Evolutionary conservation across 2,113 vertebrate genomes (phyloP), one percentile per base, ranked within the genome.

Genomic region (Pao palembangensis): DNA sequence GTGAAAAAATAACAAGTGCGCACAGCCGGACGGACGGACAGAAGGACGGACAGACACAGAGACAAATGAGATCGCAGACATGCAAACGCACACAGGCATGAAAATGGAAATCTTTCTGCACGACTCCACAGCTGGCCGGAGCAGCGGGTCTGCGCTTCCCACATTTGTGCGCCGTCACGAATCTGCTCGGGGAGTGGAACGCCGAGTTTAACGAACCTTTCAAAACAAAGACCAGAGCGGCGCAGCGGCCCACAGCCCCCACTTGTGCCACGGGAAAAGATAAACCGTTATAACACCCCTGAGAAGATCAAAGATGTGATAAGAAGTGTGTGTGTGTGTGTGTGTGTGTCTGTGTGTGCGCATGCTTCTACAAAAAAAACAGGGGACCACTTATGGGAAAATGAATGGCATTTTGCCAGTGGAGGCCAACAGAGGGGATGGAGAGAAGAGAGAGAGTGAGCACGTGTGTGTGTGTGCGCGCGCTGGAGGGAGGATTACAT

Each of bases 141-240:
- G 28, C 44, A 38, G 41, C 16, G 58, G 62, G 53, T 78, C n/a
- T 53, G 64, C 8, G 58, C 55, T 78, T 71, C 71, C 69, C 78
- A 79, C 64, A 73, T 75, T 65, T 67, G 66, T 46, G 64, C 2
- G n/a, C 67, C 46, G 64, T 76, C 61, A 38, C 61, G 63, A 76
- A 72, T 55, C 23, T 79, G 61, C 75, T 76, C 58, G 6, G 71
- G 74, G 75, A 79, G 80, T 59, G 63, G 43, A 75, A 73, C 62
- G n/a, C 71, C 59, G n/a, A 75, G 75, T 75, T 79, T 63, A 71
- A 61, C 34, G 16, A 64, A 63, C 51, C 65, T 81, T 82, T 79
- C 74, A 78, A 85, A 85, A 85, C 73, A 78, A 70, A 70, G 71
- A 71, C 79, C 75, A 61, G 64, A 85, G 81, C 75, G 78, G 67